Conservation (phyloP, 2,797 vertebrate species). For the Labroides dimidiatus region DNA sequence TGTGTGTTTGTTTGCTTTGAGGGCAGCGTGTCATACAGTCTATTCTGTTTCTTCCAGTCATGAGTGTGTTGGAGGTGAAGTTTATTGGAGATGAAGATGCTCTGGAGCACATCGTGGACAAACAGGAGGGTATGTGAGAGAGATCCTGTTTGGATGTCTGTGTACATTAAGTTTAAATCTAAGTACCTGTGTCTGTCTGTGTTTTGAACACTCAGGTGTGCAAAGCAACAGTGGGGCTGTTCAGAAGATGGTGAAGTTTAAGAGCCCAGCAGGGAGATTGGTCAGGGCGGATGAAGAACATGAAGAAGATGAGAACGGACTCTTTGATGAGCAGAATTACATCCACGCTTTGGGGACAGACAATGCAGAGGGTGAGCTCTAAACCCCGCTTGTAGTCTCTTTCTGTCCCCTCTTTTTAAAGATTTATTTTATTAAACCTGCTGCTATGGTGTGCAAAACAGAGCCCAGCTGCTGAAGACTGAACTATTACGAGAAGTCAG, state of each 20-base stretch:
- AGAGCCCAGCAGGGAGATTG: conserved; percentile 77
- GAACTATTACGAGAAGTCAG: no score
- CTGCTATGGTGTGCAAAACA: no score
- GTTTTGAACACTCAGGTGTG: conserved; percentile 17
- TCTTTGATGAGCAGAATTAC: conserved; percentile 87
- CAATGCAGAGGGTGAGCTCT: conserved; percentile 77
- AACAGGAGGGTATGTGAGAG: conserved; percentile 77
- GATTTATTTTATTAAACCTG: no score
- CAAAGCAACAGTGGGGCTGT: conserved; percentile 78
- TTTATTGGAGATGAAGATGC: conserved; percentile 93
- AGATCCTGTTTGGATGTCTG: neutral
- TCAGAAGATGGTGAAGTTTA: conserved; percentile 82
- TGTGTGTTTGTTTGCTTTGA: neutral
- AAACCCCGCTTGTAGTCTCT: no score
- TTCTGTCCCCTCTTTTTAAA: no score
- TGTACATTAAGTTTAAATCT: neutral
- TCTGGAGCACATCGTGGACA: conserved; percentile 92
- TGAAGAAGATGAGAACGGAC: conserved; percentile 75
- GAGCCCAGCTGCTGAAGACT: no score
- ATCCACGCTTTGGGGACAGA: conserved; percentile 86
- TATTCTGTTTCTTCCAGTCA: conserved; percentile 49
- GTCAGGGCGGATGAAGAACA: conserved; percentile 27
- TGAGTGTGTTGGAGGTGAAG: conserved; percentile 87
- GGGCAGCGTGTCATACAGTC: neutral
- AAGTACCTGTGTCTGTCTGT: no score